Conservation (phyloP, 2,113 vertebrate species). For the Megalops atlanticus region DNA sequence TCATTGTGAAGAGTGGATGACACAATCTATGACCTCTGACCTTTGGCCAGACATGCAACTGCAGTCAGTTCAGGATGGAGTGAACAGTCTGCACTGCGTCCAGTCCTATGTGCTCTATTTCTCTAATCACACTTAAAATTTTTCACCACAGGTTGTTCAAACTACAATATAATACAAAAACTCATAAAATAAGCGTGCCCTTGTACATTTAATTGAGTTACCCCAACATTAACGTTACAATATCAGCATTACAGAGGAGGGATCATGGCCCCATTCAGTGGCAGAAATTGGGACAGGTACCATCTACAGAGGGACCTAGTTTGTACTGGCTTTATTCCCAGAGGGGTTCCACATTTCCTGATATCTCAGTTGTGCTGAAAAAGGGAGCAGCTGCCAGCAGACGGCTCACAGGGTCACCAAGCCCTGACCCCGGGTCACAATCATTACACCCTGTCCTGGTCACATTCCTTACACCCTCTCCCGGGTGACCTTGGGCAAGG, state of each 20-base stretch:
- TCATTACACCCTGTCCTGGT: conserved; percentile 8
- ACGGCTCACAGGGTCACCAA: conserved; percentile 32
- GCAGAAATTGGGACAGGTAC: not conserved
- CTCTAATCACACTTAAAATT: too few species aligned
- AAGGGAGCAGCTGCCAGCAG: conserved; percentile 35
- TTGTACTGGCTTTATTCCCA: conserved; percentile 13
- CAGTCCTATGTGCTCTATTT: too few species aligned
- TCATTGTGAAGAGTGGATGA: conserved; percentile 2
- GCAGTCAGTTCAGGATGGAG: not conserved
- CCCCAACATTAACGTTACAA: not conserved
- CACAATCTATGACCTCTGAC: conserved; percentile 22
- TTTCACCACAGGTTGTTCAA: not conserved
- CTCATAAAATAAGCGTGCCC: too few species aligned
- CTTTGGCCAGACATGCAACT: not conserved
- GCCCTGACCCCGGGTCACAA: conserved; percentile 35
- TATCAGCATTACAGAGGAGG: not conserved
- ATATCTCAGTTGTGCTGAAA: conserved; percentile 40
- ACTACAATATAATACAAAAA: too few species aligned
- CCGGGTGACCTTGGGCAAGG: not conserved
- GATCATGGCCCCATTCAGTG: not conserved
- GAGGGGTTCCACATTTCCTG: conserved; percentile 20
- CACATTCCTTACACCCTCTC: conserved; percentile 20
- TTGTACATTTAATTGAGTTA: not conserved
- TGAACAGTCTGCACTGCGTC: not conserved
- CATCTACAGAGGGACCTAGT: not conserved